These are phyloP conservation scores for Aricia artaxerxes DNA, from an alignment of 2,888 invertebrate genomes.

Conservation along the genomic window DNA sequence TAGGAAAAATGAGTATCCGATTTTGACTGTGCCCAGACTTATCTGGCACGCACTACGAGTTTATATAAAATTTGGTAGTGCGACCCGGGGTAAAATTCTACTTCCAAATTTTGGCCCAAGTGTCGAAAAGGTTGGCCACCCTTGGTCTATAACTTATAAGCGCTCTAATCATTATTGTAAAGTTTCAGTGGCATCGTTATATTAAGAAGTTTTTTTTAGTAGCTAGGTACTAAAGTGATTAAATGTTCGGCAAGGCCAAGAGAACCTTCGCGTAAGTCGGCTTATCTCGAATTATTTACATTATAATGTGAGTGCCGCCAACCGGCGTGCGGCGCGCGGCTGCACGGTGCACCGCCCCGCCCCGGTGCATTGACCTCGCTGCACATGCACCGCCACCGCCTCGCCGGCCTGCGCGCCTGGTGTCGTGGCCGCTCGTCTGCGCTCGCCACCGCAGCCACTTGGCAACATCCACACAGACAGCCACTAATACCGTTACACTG, in stretches of 20 bases:
- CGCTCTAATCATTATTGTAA: too few species aligned
- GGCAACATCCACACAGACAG: constrained; percentile 59
- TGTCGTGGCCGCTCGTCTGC: constrained; percentile 61
- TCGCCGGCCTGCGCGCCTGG: constrained; percentile 63
- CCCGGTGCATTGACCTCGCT: constrained; percentile 34
- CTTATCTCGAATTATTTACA: constrained; percentile 17
- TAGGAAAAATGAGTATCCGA: too few species aligned
- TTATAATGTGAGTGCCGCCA: neutral
- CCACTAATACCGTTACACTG: constrained; percentile 40
- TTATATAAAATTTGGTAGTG: too few species aligned
- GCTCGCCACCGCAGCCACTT: constrained; percentile 70
- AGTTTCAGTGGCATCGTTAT: too few species aligned
- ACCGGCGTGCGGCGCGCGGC: neutral
- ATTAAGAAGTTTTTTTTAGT: too few species aligned
- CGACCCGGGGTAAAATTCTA: too few species aligned
- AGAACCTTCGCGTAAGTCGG: neutral
- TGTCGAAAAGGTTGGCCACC: too few species aligned
- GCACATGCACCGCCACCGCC: constrained; percentile 49
- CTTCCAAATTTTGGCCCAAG: too few species aligned
- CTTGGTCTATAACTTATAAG: too few species aligned
- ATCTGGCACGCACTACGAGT: too few species aligned
- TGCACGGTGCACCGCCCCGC: constrained; percentile 18
- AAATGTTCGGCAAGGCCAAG: constrained; percentile 9
- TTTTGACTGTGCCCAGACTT: too few species aligned
- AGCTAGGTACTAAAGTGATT: neutral